A percentile compares a stretch with the other conserved stretches of the same genome.
Conservation (phyloP, 30 jellyfish, hydroid and myxozoan genomes). For the Aurelia sp. region DNA sequence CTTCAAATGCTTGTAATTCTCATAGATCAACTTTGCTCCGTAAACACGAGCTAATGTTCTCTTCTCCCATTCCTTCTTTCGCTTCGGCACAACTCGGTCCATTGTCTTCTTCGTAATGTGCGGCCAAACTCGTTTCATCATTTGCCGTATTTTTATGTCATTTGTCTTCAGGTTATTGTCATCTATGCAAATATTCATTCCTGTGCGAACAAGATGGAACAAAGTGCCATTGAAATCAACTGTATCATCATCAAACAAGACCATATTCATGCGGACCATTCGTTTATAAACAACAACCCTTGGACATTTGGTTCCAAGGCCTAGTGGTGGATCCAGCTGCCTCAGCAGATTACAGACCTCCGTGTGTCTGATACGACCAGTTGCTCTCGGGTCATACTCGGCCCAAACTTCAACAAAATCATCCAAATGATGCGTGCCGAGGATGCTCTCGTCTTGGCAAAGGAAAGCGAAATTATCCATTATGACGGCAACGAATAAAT, state of each 20-base stretch:
- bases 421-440: constrained; percentile 63
- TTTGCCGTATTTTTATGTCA: constrained; percentile 72
- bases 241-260: constrained; percentile 68
- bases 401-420: constrained; percentile 66
- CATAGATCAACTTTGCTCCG: constrained; percentile 78
- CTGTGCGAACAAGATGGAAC: constrained; percentile 92
- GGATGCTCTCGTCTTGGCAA: constrained; percentile 72
- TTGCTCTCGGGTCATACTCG: constrained; percentile 71
- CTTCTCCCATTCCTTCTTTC: constrained; percentile 65
- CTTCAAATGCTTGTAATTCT: constrained; percentile 72
- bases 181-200: constrained; percentile 74
- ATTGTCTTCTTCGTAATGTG: constrained; percentile 76
- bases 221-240: constrained; percentile 83
- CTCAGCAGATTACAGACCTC: constrained; percentile 60
- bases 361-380: constrained; percentile 73
- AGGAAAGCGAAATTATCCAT: constrained; percentile 60
- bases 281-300: constrained; percentile 69
- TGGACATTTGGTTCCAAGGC: constrained; percentile 74
- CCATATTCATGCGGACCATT: constrained; percentile 90
- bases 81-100: constrained; percentile 86
- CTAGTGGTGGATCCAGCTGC: constrained; percentile 68
- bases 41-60: constrained; percentile 72
- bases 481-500: constrained; percentile 67
- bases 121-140: constrained; percentile 82
- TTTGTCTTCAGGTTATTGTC: constrained; percentile 79